Evolutionary conservation across 1,140 invertebrate genomes (phyloP).

Genomic region (Leptestheria dahalacensis): DNA sequence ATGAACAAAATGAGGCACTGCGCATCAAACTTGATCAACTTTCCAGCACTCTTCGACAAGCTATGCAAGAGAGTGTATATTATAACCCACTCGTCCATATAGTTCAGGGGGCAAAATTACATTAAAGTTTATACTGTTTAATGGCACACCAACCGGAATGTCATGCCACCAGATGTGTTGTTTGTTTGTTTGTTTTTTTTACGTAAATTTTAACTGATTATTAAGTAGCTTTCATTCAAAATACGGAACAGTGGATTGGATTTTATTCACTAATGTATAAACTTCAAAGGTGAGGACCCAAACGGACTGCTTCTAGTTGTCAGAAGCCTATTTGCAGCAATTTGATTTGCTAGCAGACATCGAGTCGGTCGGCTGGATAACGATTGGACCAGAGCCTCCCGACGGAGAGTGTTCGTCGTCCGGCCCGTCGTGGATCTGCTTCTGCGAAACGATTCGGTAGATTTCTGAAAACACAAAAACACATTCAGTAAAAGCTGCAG

Average conservation of each 20-base stretch:
- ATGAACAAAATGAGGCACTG: too few species aligned
- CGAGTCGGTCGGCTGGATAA: conserved; percentile 26
- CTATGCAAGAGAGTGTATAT: too few species aligned
- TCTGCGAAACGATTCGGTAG: conserved; percentile 44
- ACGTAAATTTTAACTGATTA: too few species aligned
- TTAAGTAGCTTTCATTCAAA: background rate
- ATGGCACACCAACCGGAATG: background rate
- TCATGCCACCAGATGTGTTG: background rate
- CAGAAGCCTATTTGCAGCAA: conserved; percentile 20
- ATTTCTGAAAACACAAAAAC: conserved; percentile 32
- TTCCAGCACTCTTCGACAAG: too few species aligned
- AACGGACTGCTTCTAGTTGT: too few species aligned
- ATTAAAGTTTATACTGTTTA: background rate
- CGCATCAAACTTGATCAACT: too few species aligned
- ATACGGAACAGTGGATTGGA: too few species aligned
- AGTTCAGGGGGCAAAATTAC: too few species aligned
- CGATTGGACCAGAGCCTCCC: conserved; percentile 26
- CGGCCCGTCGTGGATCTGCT: conserved; percentile 37
- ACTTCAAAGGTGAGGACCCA: too few species aligned
- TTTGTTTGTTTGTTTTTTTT: background rate
- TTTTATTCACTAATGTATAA: too few species aligned
- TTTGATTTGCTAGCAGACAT: conserved; percentile 20
- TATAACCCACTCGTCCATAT: too few species aligned
- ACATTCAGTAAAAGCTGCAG: background rate
- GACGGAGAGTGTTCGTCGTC: conserved; percentile 30